Evolutionary conservation across 2,888 invertebrate genomes (phyloP).

Genomic region (Ennomos fuscantarius): DNA sequence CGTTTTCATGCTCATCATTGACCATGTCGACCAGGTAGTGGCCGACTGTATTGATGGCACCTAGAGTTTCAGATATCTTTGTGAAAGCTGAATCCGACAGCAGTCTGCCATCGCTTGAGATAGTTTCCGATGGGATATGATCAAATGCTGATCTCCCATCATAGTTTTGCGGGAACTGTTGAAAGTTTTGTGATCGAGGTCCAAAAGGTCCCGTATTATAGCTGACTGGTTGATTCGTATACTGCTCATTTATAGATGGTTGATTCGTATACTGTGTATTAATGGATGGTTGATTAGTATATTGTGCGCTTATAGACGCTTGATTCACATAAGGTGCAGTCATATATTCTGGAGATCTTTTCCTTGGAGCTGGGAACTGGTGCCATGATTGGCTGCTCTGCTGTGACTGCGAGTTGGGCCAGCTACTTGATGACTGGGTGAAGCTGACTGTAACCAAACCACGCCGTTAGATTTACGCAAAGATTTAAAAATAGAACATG

Average conservation of each 20-base stretch:
- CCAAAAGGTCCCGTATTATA: slow-evolving; percentile 52
- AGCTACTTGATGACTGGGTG: slow-evolving; percentile 61
- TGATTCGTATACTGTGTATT: slow-evolving; percentile 30
- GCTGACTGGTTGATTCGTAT: slow-evolving; percentile 40
- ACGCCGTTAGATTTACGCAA: slow-evolving; percentile 15
- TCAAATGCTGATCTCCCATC: slow-evolving; percentile 41
- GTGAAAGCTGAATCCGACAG: slow-evolving; percentile 86
- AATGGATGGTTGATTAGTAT: slow-evolving; percentile 16
- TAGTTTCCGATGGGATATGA: slow-evolving; percentile 41
- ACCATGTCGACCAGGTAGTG: slow-evolving; percentile 94
- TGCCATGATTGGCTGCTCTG: slow-evolving; percentile 72
- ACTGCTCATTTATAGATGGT: slow-evolving; percentile 16
- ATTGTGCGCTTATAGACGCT: slow-evolving; percentile 28
- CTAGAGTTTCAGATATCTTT: slow-evolving; percentile 87
- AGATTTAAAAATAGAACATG: slow-evolving; percentile 1
- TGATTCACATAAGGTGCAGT: slow-evolving; percentile 29
- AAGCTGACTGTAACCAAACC: slow-evolving; percentile 62
- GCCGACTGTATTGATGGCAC: slow-evolving; percentile 94
- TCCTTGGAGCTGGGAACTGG: slow-evolving; percentile 71
- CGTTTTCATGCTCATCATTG: slow-evolving; percentile 73
- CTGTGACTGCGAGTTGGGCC: slow-evolving; percentile 58
- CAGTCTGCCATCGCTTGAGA: slow-evolving; percentile 77
- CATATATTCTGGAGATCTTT: slow-evolving; percentile 67
- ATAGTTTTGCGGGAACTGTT: slow-evolving; percentile 31
- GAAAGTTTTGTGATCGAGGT: slow-evolving; percentile 29